Percentiles rank a stretch among this genome's conserved stretches.
These are phyloP conservation scores for Elephas maximus DNA, from an alignment of 2,113 vertebrate genomes.

Conservation along the genomic window DNA sequence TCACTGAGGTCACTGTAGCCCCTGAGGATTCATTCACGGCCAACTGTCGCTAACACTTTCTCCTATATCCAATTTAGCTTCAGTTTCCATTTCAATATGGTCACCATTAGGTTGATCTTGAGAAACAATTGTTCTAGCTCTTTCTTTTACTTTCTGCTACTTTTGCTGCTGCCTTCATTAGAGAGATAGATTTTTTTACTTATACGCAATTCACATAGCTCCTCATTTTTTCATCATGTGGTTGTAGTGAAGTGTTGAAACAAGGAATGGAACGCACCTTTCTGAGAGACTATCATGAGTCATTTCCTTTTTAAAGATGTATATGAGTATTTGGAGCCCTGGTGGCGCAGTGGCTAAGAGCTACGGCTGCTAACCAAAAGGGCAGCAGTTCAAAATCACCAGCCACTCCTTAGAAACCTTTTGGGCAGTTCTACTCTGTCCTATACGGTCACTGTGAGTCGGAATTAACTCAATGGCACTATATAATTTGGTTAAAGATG, in stretches of 20 bases:
- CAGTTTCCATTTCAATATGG: conserved; percentile 31
- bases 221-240: conserved; percentile 88
- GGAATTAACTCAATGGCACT: background rate
- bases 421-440: too few relatives aligned
- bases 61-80: conserved; percentile 16
- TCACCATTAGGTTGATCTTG: background rate
- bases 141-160: conserved; percentile 81
- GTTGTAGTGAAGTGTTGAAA: conserved; percentile 89
- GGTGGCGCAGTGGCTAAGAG: too few relatives aligned
- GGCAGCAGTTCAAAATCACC: too few relatives aligned
- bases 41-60: background rate
- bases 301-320: conserved; percentile 89
- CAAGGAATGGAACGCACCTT: conserved; percentile 89
- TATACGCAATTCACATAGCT: conserved; percentile 88
- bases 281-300: conserved; percentile 84
- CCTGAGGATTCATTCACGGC: too few relatives aligned
- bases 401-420: too few relatives aligned
- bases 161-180: conserved; percentile 92
- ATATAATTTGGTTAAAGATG: conserved; percentile 85
- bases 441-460: too few relatives aligned
- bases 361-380: too few relatives aligned
- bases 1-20: too few relatives aligned
- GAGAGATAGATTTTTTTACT: conserved; percentile 89
- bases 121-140: conserved; percentile 14
- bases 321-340: conserved; percentile 70